Base-by-base conservation (phyloP, 2,888 invertebrate species). In the Hyposoter didymator region DNA sequence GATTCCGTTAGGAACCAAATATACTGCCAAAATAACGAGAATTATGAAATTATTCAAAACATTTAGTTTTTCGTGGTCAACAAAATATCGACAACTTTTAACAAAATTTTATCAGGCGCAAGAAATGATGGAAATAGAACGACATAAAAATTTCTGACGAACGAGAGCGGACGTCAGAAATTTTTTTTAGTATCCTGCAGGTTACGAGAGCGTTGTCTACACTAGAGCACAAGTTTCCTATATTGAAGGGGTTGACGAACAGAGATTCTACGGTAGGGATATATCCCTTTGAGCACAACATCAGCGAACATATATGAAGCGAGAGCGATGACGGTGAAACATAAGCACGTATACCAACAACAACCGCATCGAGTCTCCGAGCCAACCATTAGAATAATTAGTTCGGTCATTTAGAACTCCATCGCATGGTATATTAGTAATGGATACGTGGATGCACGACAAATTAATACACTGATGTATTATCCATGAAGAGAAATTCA, bases 311-410 rank as follows among this genome's bases (percentile, higher is more conserved):
- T 73, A 74, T 67, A 74, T 83, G 72, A 83, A 35, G 49, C 35
- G 55, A 59, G 59, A 83, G 80, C 72, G 64, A 85, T 67, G 83
- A 74, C 69, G 47, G 62, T 70, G 55, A 81, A 78, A 73, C 81
- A 66, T 79, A 84, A 82, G 70, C 72, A 82, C 82, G 74, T 75
- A 72, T 88, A 88, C 84, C 87, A 49, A 73, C 39, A 39, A 14
- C 14, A 59, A 52, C 22, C 74, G 59, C 52, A 55, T 79, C 45
- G 78, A 64, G 55, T 87, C 82, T 90, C 90, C 89, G 88, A 88
- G 85, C 85, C 86, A 82, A 85, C 91, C 91, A 92, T 92, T 92
- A 92, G 90, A 91, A 91, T 92, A 91, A 92, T 92, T 92, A 91
- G 90, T 88, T 80, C 67, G 85, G 83, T 83, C 85, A 83, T 83